These are phyloP conservation scores for Trichogramma dendrolimi DNA, from an alignment of 2,888 invertebrate genomes.

Conservation along the genomic window DNA sequence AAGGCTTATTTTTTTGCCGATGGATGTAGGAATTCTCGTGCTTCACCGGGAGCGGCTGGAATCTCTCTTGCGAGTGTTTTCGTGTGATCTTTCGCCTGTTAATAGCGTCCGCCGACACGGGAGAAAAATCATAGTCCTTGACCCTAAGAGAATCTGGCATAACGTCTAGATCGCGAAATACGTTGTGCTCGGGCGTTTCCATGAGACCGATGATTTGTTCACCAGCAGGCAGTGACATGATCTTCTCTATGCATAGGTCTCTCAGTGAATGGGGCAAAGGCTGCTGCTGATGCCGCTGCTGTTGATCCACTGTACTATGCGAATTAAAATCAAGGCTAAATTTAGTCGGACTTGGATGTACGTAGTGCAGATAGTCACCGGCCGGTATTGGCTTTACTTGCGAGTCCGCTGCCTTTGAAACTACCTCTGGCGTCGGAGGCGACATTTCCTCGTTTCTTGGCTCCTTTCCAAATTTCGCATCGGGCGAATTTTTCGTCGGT, in stretches of 20 bases:
- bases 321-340: background rate
- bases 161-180: constrained; percentile 15
- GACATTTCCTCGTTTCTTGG: constrained; percentile 25
- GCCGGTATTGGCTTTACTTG: constrained; percentile 30
- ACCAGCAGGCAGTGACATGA: constrained; percentile 68
- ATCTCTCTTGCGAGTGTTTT: too few relatives aligned
- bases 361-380: constrained; percentile 37
- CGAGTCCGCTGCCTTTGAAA: constrained; percentile 24
- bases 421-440: constrained; percentile 31
- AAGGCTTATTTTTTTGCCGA: constrained; percentile 38
- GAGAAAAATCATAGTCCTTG: background rate
- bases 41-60: too few relatives aligned
- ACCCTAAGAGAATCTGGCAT: background rate
- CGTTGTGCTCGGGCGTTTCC: constrained; percentile 36
- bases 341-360: constrained; percentile 30
- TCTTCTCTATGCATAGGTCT: constrained; percentile 63
- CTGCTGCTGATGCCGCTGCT: background rate
- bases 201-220: constrained; percentile 55
- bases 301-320: constrained; percentile 4
- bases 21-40: background rate
- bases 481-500: constrained; percentile 41
- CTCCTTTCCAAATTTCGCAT: constrained; percentile 33
- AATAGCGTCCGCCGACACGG: too few relatives aligned
- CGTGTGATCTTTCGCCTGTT: too few relatives aligned
- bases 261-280: constrained; percentile 56